A percentile compares a stretch with the other conserved stretches of the same genome.
Evolutionary conservation across 2,888 invertebrate genomes (phyloP).

Genomic region (Entomobrya proxima): DNA sequence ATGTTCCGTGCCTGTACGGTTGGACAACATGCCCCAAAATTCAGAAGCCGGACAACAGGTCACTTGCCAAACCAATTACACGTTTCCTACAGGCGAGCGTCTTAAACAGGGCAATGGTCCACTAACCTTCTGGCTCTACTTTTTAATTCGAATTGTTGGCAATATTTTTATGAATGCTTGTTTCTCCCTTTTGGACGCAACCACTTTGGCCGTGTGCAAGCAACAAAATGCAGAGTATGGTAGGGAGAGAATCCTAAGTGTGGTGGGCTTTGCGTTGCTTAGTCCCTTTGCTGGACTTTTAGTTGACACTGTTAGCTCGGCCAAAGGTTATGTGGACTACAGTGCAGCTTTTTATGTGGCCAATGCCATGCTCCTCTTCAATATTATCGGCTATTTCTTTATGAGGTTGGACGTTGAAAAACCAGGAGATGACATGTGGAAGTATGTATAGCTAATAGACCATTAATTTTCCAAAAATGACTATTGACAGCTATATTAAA

Average conservation of each 20-base stretch:
- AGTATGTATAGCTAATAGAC: conserved; percentile 49
- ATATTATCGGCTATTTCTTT: conserved; percentile 85
- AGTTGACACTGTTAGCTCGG: conserved; percentile 81
- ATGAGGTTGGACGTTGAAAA: conserved; percentile 84
- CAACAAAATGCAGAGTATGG: conserved; percentile 88
- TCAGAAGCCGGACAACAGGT: neutral
- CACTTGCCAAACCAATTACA: conserved; percentile 60
- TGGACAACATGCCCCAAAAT: neutral
- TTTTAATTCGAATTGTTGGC: conserved; percentile 86
- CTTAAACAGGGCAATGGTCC: conserved; percentile 62
- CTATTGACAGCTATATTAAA: too few species aligned
- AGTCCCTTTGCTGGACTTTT: conserved; percentile 86
- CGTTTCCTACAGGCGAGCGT: conserved; percentile 58
- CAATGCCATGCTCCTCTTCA: conserved; percentile 84
- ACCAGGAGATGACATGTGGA: conserved; percentile 71
- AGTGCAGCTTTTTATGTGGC: conserved; percentile 92
- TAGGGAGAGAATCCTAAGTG: conserved; percentile 87
- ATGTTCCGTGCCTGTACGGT: neutral
- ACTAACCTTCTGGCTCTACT: conserved; percentile 87
- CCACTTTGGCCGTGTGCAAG: conserved; percentile 90
- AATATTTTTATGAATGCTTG: conserved; percentile 89
- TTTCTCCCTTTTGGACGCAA: conserved; percentile 93
- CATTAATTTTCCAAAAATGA: neutral
- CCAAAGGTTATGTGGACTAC: conserved; percentile 84
- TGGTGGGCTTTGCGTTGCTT: conserved; percentile 85